Conservation (phyloP, 2,113 vertebrate species). For the Crotophaga sulcirostris region DNA sequence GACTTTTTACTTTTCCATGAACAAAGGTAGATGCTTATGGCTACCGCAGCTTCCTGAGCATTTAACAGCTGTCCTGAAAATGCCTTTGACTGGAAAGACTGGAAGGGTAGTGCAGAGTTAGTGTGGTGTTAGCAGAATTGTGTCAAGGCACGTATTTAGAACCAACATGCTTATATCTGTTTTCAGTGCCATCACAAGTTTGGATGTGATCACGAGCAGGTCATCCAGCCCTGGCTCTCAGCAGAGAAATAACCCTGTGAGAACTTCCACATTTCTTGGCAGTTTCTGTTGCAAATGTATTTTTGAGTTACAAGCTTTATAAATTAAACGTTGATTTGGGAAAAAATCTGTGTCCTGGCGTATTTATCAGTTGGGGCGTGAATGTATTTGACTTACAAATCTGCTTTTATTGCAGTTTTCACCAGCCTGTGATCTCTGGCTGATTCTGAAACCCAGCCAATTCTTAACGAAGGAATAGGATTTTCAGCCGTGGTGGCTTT, state of each 20-base stretch:
- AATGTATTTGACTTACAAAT: neutral
- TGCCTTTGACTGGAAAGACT: neutral
- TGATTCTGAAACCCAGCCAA: neutral
- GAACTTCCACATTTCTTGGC: neutral
- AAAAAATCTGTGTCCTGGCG: neutral
- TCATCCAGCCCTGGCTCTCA: neutral
- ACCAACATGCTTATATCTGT: neutral
- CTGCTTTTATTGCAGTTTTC: neutral
- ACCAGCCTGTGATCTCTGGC: neutral
- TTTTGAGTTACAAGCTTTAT: neutral
- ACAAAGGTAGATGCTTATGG: neutral
- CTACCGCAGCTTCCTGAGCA: neutral
- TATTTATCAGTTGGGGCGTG: slow-evolving; percentile 3
- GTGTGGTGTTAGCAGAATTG: neutral
- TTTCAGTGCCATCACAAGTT: neutral
- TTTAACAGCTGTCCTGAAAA: slow-evolving; percentile 45
- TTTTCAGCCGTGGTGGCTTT: neutral
- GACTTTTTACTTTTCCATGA: neutral
- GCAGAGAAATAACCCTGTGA: neutral
- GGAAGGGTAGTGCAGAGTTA: neutral
- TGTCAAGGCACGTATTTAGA: neutral
- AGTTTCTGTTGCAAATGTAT: slow-evolving; percentile 17
- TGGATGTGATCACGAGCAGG: neutral
- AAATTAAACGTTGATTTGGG: slow-evolving; percentile 39
- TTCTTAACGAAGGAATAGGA: neutral